Evolutionary conservation across 2,888 invertebrate genomes (phyloP).

Genomic region (Exocentrus adspersus): DNA sequence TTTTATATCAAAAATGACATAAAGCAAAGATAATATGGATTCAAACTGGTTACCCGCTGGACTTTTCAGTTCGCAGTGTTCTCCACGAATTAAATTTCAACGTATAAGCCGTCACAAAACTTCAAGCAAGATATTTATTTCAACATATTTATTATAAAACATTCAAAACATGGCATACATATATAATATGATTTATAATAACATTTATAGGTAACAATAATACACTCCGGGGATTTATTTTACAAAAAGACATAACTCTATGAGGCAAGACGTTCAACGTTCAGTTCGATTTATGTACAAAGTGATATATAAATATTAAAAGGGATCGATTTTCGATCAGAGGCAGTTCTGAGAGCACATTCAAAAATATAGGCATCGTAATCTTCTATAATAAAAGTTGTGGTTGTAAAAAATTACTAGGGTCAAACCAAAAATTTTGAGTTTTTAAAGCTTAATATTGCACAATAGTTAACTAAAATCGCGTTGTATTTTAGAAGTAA

Average conservation of each 20-base stretch:
- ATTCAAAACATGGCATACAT: constrained; percentile 49
- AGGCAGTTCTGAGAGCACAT: constrained; percentile 27
- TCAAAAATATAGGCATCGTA: too few relatives aligned
- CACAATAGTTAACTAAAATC: background rate
- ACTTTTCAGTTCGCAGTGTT: background rate
- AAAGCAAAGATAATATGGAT: too few relatives aligned
- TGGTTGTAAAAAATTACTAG: too few relatives aligned
- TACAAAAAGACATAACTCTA: constrained; percentile 46
- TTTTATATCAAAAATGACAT: too few relatives aligned
- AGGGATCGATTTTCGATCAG: constrained; percentile 17
- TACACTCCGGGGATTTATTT: constrained; percentile 42
- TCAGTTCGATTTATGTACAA: constrained; percentile 51
- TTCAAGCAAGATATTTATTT: constrained; percentile 41
- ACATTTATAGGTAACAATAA: constrained; percentile 51
- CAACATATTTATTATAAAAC: constrained; percentile 50
- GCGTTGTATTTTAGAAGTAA: background rate
- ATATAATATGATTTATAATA: constrained; percentile 44
- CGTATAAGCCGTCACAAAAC: constrained; percentile 29
- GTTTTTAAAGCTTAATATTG: background rate
- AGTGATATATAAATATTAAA: constrained; percentile 31
- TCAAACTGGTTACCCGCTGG: too few relatives aligned
- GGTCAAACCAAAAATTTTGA: too few relatives aligned
- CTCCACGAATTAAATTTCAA: background rate
- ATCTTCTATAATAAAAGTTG: too few relatives aligned
- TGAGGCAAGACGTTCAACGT: constrained; percentile 50